A percentile compares a stretch with the other conserved stretches of the same genome.
Evolutionary conservation across 1,140 invertebrate species (phyloP).

Genomic region (Stegodyphus dumicola): DNA sequence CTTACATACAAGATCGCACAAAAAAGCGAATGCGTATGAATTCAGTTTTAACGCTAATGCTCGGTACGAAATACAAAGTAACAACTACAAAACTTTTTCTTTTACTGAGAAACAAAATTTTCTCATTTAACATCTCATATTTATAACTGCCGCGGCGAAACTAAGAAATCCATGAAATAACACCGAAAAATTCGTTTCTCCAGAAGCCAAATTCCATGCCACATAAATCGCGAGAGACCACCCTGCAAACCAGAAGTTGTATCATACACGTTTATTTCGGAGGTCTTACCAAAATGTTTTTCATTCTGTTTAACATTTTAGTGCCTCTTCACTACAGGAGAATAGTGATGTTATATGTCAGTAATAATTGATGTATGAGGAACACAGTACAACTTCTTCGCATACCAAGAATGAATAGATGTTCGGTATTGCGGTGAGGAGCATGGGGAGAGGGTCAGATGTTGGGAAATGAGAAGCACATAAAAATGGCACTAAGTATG

Average conservation of each 20-base stretch:
- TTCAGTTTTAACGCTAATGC: too few relatives aligned
- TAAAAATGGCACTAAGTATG: conserved; percentile 25
- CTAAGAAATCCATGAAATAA: too few relatives aligned
- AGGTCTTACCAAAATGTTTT: conserved; percentile 10
- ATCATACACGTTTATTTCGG: background rate
- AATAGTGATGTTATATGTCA: conserved; percentile 19
- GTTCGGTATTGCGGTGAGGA: background rate
- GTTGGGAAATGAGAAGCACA: conserved; percentile 30
- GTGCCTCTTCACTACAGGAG: conserved; percentile 24
- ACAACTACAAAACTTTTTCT: too few relatives aligned
- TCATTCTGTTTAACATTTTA: conserved; percentile 13
- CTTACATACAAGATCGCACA: too few relatives aligned
- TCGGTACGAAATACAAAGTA: too few relatives aligned
- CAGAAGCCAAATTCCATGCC: conserved; percentile 25
- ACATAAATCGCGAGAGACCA: conserved; percentile 47
- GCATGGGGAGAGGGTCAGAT: conserved; percentile 34
- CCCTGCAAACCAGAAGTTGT: conserved; percentile 22
- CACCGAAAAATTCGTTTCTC: conserved; percentile 6
- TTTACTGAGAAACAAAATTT: too few relatives aligned
- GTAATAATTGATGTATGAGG: conserved; percentile 30
- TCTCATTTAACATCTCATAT: too few relatives aligned
- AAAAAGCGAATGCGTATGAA: too few relatives aligned
- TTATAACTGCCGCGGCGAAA: too few relatives aligned
- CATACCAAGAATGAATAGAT: conserved; percentile 4
- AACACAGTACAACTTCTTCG: background rate